Percentiles rank a stretch among this genome's conserved stretches.
Conservation (phyloP, 92 coral and sea anemone genomes). For the Porites cylindrica region DNA sequence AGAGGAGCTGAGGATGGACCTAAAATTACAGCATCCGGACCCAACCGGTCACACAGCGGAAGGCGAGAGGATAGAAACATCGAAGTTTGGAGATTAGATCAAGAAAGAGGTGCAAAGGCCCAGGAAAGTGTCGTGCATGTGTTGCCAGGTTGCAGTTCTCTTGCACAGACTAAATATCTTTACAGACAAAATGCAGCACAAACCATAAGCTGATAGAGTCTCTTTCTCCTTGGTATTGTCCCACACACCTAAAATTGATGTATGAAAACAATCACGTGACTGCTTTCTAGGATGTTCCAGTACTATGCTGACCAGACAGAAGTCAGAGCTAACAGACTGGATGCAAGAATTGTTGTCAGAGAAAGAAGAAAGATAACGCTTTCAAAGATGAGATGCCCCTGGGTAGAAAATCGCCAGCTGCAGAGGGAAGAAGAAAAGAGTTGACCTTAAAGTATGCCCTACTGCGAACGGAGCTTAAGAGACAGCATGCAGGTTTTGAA, state of each 20-base stretch:
- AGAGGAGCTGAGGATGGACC: neutral
- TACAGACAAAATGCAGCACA: slow-evolving; percentile 34
- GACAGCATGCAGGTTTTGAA: slow-evolving; percentile 24
- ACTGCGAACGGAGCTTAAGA: slow-evolving; percentile 31
- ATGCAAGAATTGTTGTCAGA: neutral
- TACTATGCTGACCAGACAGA: slow-evolving; percentile 38
- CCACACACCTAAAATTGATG: neutral
- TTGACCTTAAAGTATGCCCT: slow-evolving; percentile 5
- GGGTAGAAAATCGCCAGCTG: slow-evolving; percentile 4
- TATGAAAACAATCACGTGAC: slow-evolving; percentile 4
- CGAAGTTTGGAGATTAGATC: neutral
- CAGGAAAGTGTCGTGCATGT: slow-evolving; percentile 35
- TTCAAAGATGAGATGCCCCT: slow-evolving; percentile 29
- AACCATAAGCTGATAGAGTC: neutral
- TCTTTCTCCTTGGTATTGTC: neutral
- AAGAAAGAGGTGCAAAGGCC: slow-evolving; percentile 21
- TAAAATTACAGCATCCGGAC: neutral
- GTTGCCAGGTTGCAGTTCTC: slow-evolving; percentile 6
- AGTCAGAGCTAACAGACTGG: slow-evolving; percentile 39
- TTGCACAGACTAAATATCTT: neutral
- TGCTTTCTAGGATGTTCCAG: slow-evolving; percentile 46
- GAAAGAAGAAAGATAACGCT: neutral
- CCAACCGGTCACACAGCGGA: neutral
- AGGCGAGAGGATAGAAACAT: neutral
- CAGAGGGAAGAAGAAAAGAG: neutral